Evolutionary conservation across 2,113 vertebrate species (phyloP).

Genomic region (Paralichthys olivaceus): DNA sequence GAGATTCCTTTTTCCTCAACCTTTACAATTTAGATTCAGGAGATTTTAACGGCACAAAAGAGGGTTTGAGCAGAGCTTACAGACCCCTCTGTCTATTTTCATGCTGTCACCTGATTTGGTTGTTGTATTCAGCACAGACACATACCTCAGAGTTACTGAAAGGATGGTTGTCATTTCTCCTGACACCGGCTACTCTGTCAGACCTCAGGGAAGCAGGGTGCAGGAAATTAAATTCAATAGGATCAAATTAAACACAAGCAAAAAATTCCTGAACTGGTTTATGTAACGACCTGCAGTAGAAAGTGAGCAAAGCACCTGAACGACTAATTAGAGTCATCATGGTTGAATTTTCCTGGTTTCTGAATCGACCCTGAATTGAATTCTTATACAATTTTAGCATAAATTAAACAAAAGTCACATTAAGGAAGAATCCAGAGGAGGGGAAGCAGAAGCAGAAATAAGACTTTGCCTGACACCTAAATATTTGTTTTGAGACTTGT

Average conservation of each 20-base stretch:
- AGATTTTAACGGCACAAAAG: neutral
- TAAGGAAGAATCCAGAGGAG: no score
- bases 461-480: no score
- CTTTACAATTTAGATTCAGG: neutral
- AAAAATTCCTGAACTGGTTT: neutral
- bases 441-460: no score
- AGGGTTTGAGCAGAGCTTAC: no score
- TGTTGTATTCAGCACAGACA: conserved; percentile 18
- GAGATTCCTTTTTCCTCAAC: no score
- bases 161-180: conserved; percentile 9
- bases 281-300: neutral
- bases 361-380: neutral
- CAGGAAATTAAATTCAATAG: conserved; percentile 19
- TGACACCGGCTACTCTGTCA: conserved; percentile 34
- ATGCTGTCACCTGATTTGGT: conserved; percentile 22
- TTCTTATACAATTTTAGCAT: no score
- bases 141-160: conserved; percentile 34
- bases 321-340: neutral
- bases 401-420: no score
- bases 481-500: no score
- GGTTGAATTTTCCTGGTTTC: neutral
- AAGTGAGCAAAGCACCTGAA: conserved; percentile 8
- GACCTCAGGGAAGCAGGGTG: conserved; percentile 4
- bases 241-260: conserved; percentile 6
- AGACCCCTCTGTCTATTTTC: conserved; percentile 1